phyloP scores from a whole-genome alignment of 2,797 vertebrate genomes.

The Cryptoblepharus egeriae region DNA sequence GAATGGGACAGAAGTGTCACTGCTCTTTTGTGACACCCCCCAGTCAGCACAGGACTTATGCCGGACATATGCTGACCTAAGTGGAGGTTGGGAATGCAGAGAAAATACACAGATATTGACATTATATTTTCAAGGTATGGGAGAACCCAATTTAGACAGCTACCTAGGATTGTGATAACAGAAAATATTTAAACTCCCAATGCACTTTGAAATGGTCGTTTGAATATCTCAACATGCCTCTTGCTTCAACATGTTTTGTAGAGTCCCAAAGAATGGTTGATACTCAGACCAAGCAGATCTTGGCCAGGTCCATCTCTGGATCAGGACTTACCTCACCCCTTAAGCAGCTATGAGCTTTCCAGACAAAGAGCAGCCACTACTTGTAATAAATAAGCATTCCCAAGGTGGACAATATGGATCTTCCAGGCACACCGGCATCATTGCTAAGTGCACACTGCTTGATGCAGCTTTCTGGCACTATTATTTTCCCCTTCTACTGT shows the following conservation, averaged over 20 bases:
- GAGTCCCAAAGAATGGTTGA: neutral
- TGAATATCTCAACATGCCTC: neutral
- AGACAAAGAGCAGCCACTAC: neutral
- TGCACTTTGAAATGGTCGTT: neutral
- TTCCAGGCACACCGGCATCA: neutral
- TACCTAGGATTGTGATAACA: neutral
- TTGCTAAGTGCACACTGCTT: fast-evolving
- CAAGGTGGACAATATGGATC: neutral
- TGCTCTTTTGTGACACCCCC: too few species aligned
- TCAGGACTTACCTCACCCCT: neutral
- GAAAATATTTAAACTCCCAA: neutral
- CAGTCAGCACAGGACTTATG: too few species aligned
- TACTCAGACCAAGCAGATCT: neutral
- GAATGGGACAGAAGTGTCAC: too few species aligned
- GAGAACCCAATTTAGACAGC: too few species aligned
- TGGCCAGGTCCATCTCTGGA: too few species aligned
- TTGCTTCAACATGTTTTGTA: neutral
- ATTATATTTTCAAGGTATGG: too few species aligned
- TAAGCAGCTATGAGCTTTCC: neutral
- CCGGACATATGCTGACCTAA: too few species aligned
- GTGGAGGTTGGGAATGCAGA: too few species aligned
- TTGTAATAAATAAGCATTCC: neutral
- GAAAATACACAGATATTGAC: too few species aligned
- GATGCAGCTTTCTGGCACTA: constrained; percentile 31
- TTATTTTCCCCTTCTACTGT: neutral